A percentile compares a stretch with the other conserved stretches of the same genome.
Evolutionary conservation across 2,888 invertebrate genomes (phyloP).

Genomic region (Digitonthophagus gazella): DNA sequence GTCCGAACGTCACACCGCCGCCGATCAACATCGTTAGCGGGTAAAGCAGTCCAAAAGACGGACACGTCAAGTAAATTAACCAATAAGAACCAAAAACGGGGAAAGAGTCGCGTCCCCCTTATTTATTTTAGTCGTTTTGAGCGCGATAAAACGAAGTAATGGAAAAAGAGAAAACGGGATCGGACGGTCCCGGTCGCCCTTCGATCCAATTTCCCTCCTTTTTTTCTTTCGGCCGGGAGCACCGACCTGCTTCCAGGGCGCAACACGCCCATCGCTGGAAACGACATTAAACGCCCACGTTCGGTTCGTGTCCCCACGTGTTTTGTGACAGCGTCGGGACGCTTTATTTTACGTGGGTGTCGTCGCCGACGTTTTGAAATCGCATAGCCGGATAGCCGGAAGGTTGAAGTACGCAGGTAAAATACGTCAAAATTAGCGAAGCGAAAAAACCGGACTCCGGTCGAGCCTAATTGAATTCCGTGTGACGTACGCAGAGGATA

Average conservation of each 20-base stretch:
- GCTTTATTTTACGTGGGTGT: neutral
- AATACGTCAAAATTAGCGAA: neutral
- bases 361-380: neutral
- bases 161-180: neutral
- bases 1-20: neutral
- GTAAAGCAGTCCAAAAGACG: no score
- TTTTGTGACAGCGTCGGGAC: no score
- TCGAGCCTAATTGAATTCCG: neutral
- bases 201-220: neutral
- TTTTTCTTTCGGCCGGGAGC: neutral
- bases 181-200: no score
- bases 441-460: neutral
- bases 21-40: no score
- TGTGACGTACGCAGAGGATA: neutral
- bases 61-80: no score
- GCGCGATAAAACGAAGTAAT: neutral
- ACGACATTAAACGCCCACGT: neutral
- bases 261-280: neutral
- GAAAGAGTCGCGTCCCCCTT: neutral
- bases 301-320: neutral
- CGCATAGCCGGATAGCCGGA: neutral
- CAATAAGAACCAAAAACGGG: neutral
- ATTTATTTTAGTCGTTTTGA: neutral
- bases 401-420: neutral
- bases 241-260: neutral